Conservation (phyloP, 2,888 invertebrate genomes). For the Scaptomyza polygonia region DNA sequence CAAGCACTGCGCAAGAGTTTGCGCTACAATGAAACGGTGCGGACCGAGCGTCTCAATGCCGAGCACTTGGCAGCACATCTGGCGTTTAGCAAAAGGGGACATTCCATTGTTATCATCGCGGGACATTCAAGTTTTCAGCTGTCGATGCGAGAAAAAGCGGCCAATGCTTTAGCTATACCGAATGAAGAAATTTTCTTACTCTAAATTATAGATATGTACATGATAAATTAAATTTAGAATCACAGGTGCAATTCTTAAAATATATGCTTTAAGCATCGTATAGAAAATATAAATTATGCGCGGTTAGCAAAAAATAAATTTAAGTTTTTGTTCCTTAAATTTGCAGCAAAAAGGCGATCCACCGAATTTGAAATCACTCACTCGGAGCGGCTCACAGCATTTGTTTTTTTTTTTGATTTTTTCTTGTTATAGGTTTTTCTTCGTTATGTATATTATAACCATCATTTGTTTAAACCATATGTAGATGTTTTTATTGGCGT, state of each 20-base stretch:
- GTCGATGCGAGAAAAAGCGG: conserved; percentile 27
- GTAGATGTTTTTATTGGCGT: not conserved
- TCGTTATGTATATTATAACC: not conserved
- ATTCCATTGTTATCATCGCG: conserved; percentile 47
- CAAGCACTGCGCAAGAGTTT: conserved; percentile 58
- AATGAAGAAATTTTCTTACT: conserved; percentile 52
- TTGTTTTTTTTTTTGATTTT: conserved; percentile 1
- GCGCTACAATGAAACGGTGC: conserved; percentile 77
- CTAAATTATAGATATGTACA: conserved; percentile 22
- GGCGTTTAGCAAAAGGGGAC: not conserved
- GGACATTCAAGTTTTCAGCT: conserved; percentile 57
- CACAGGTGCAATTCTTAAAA: too few species aligned
- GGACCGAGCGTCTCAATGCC: conserved; percentile 48
- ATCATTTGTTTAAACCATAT: not conserved
- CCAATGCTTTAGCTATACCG: conserved; percentile 27
- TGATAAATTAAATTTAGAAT: too few species aligned
- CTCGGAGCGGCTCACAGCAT: not conserved
- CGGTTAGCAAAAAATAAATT: too few species aligned
- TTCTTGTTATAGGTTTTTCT: not conserved
- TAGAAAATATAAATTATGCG: too few species aligned
- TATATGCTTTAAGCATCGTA: too few species aligned
- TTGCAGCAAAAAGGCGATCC: not conserved
- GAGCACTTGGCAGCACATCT: conserved; percentile 34
- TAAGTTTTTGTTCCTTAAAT: too few species aligned
- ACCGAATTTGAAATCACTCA: too few species aligned